Base-by-base conservation (phyloP, 2,797 vertebrate species). In the Cossypha niveicapilla region DNA sequence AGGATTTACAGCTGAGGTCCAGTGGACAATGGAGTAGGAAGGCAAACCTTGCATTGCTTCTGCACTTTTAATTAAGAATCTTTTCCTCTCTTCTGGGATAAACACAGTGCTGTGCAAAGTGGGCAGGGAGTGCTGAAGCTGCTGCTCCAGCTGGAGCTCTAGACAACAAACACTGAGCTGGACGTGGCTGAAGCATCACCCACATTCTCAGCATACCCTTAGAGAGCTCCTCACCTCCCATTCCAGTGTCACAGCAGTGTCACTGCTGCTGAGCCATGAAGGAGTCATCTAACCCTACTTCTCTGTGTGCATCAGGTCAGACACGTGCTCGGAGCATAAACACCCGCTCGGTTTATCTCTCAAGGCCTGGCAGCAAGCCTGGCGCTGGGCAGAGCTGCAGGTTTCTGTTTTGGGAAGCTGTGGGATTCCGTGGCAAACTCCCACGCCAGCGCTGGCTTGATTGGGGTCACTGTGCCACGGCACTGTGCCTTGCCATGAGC, bases 321-420 rank as follows among this genome's bases (percentile, higher is more conserved):
- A 41, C 94, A 76, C 87, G 8, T 37, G 56, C 70, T 24, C 0
- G 0, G 54, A 7, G 27, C 54, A 47, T 81, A 88, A 86, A 75
- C 77, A 93, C 62, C 45, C 32, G 32, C 82, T 27, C 13, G 1
- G 13, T 39, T 90, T 90, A 91, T 92, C 91, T 93, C 78, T 19
- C 86, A 75, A 82, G 91, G 92, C 25, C 88, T 91, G 86, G 96
- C 91, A 91, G 85, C 2, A 16, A 85, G 92, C 96, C 93, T 41
- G 60, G 86, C 13, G 0, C 84, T 8, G 41, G 42, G 71, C 78
- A 67, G 37, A 62, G 22, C 62, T 16, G 45, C 32, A 34, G 15
- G 12, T 58, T 81, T 61, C 77, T 0, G 0, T 65, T 75, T 17
- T 0, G 1, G 53, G 25, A 34, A 80, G 65, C 62, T 23, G 34